Base-by-base conservation (phyloP, 1,140 invertebrate genomes). In the Archegozetes longisetosus region DNA sequence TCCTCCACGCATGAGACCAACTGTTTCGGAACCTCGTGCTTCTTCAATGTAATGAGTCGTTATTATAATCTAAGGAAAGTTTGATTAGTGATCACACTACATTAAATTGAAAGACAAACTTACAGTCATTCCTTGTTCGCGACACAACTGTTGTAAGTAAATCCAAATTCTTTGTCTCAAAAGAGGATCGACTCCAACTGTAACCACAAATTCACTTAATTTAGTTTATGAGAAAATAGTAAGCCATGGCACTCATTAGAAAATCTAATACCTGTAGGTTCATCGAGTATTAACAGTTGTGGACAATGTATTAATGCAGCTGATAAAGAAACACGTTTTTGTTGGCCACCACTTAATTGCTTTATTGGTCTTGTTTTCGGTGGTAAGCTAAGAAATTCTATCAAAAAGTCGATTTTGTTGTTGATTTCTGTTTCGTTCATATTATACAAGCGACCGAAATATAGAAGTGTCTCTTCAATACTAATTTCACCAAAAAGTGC, bases 261-360 rank as follows among this genome's bases (percentile, higher is more conserved):
- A 14, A 47, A 14, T 14, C 14, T n/a, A 47, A 14, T 14, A 14
- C n/a, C 73, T 22, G 73, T 74, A 24, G 73, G 73, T 56, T 74
- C 73, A 64, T 74, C 73, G 22, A 74, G 65, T 25, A 74, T 70
- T n/a, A 74, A 61, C 3, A 74, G 59, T 59, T 70, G 66, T 0
- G 90, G 89, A 73, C 89, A 86, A 67, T 94, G 88, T 76, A 95
- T 83, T 3, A 96, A 74, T 2, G 90, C 89, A 23, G 88, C 84
- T 0, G 88, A 88, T 67, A 96, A 89, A 2, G 88, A 92, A 0
- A 92, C 87, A 62, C 90, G 78, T 46, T 90, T 77, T 68, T 92
- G 88, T 72, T 94, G 88, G 28, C 91, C 90, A 66, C 91, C 91
- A 74, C 89, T 89, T 6, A 64, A 28, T 13, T 57, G 28, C 14